phyloP scores from a whole-genome alignment of 2,797 vertebrate genomes.

The Pseudochirops cupreus region DNA sequence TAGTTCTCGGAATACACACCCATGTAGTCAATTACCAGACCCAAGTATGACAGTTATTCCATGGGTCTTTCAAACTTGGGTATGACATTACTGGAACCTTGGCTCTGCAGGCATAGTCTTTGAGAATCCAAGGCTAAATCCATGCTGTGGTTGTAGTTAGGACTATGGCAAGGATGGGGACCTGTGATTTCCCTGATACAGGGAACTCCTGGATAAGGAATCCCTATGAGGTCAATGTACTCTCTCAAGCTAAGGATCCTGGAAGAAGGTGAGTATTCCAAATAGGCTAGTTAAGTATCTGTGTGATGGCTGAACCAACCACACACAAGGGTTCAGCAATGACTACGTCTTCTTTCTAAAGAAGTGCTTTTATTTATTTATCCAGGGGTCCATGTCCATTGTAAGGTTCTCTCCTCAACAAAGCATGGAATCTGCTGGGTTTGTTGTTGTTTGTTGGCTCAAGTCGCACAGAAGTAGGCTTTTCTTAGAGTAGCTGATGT shows the following conservation, averaged over 20 bases:
- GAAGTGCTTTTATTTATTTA: background rate
- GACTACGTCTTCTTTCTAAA: background rate
- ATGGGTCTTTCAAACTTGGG: background rate
- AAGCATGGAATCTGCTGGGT: background rate
- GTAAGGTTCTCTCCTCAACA: background rate
- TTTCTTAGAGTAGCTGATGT: background rate
- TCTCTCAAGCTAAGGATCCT: background rate
- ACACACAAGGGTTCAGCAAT: background rate
- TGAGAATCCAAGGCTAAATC: background rate
- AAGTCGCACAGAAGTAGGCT: background rate
- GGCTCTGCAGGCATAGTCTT: background rate
- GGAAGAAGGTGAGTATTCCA: background rate
- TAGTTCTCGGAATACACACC: background rate
- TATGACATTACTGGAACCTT: background rate
- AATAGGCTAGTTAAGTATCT: background rate
- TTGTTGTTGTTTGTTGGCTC: background rate
- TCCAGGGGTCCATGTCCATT: background rate
- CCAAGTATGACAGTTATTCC: background rate
- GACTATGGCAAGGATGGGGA: background rate
- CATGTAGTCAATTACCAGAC: background rate
- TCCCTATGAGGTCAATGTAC: background rate
- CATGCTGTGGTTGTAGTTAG: background rate
- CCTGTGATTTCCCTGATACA: background rate
- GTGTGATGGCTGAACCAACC: background rate
- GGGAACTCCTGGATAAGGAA: background rate